Percentiles rank a stretch among this genome's conserved stretches.
Conservation (phyloP, 2,113 vertebrate species). For the Pavo muticus region DNA sequence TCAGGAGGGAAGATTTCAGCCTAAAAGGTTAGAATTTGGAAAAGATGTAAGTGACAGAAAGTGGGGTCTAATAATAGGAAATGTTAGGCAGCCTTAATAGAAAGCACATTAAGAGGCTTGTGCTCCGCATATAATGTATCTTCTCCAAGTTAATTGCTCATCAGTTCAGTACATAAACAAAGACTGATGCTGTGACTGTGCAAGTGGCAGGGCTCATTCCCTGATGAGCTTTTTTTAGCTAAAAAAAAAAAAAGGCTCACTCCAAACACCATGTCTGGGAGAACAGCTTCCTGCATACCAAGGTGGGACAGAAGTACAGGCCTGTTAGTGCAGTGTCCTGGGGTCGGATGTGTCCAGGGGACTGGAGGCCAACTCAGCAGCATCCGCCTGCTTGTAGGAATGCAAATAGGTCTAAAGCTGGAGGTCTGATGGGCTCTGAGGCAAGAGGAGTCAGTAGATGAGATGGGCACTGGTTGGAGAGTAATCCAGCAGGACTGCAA, state of each 20-base stretch:
- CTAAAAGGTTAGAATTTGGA: not conserved
- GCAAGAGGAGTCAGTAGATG: not conserved
- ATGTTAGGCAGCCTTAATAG: slow-evolving; percentile 15
- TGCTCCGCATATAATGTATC: slow-evolving; percentile 40
- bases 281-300: not conserved
- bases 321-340: not conserved
- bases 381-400: not conserved
- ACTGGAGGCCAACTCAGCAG: not conserved
- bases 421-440: not conserved
- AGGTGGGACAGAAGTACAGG: no score
- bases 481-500: not conserved
- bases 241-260: not conserved
- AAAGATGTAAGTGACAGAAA: slow-evolving; percentile 31
- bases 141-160: slow-evolving; percentile 57
- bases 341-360: not conserved
- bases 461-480: not conserved
- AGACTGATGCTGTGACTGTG: slow-evolving; percentile 49
- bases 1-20: slow-evolving; percentile 13
- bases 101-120: not conserved
- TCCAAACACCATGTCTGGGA: not conserved
- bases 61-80: slow-evolving; percentile 22
- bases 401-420: not conserved
- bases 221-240: not conserved
- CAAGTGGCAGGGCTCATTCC: slow-evolving; percentile 24
- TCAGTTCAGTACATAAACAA: slow-evolving; percentile 41